A percentile compares a stretch with the other conserved stretches of the same genome.
These are phyloP conservation scores for Ahaetulla prasina DNA, from an alignment of 2,113 vertebrate genomes.

Conservation along the genomic window DNA sequence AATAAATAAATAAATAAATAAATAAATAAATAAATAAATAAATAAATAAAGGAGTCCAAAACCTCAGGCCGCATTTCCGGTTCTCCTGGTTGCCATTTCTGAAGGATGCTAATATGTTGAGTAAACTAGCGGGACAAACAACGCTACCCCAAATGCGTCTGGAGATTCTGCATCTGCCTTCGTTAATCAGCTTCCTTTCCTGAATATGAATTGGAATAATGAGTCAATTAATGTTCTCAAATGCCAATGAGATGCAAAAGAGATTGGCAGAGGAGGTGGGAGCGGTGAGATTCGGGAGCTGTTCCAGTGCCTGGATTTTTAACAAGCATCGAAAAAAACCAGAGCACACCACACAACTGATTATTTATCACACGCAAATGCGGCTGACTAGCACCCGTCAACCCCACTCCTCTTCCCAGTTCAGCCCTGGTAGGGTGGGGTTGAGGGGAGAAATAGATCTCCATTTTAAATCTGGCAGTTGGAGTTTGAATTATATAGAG, in stretches of 20 bases:
- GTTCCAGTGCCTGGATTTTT: conserved; percentile 71
- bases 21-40: too few relatives aligned
- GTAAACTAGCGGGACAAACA: conserved; percentile 78
- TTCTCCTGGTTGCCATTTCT: conserved; percentile 62
- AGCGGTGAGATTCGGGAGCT: conserved; percentile 60
- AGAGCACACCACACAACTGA: conserved; percentile 56
- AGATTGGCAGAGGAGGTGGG: conserved; percentile 61
- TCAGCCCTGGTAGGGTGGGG: background rate
- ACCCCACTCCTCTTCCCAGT: background rate
- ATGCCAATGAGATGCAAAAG: conserved; percentile 83
- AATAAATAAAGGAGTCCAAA: conserved; percentile 41
- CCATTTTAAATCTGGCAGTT: background rate
- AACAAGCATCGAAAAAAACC: conserved; percentile 67
- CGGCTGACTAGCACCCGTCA: conserved; percentile 44
- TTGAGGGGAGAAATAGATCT: conserved; percentile 22
- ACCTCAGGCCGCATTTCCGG: conserved; percentile 23
- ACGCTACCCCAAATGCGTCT: conserved; percentile 67
- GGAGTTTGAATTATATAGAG: background rate
- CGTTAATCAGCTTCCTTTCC: conserved; percentile 82
- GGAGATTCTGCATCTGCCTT: conserved; percentile 85
- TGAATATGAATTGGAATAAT: conserved; percentile 85
- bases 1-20: too few relatives aligned
- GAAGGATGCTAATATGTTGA: conserved; percentile 79
- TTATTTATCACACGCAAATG: conserved; percentile 62
- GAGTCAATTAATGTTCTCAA: conserved; percentile 93